A percentile compares a stretch with the other conserved stretches of the same genome.
Evolutionary conservation across 92 coral and sea anemone species (phyloP).

Genomic region (Parazoanthus swiftii): DNA sequence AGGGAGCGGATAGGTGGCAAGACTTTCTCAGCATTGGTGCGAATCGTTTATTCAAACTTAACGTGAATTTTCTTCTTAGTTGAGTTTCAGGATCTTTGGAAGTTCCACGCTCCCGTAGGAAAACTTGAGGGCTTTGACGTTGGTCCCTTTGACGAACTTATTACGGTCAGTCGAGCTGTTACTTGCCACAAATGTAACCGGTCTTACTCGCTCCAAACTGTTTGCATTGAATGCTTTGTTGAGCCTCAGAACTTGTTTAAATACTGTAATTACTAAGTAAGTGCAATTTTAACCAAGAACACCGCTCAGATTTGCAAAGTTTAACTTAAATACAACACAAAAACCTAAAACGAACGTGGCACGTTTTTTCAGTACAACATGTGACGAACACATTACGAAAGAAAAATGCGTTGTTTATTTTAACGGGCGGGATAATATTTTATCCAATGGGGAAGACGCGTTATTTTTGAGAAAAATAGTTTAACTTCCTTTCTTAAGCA

Average conservation of each 20-base stretch:
- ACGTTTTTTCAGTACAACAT: no score
- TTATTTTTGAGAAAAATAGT: no score
- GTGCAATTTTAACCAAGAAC: no score
- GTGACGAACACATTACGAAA: no score
- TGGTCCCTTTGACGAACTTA: constrained; percentile 77
- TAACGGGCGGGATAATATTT: background rate
- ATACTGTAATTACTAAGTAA: no score
- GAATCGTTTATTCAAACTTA: background rate
- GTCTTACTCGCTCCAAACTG: background rate
- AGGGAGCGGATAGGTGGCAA: background rate
- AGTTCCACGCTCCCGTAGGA: constrained; percentile 85
- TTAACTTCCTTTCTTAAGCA: no score
- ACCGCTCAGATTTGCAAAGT: no score
- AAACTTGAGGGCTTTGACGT: constrained; percentile 86
- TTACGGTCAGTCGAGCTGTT: constrained; percentile 56
- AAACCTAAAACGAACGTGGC: no score
- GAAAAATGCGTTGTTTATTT: no score
- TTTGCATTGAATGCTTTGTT: background rate
- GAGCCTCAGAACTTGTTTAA: no score
- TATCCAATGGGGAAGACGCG: no score
- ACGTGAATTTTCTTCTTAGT: constrained; percentile 46
- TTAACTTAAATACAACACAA: no score
- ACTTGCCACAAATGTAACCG: background rate
- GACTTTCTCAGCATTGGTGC: background rate
- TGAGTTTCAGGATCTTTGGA: constrained; percentile 92